A percentile compares a stretch with the other conserved stretches of the same genome.
phyloP scores from a whole-genome alignment of 2,888 invertebrate genomes.

The Polylopha cassiicola region DNA sequence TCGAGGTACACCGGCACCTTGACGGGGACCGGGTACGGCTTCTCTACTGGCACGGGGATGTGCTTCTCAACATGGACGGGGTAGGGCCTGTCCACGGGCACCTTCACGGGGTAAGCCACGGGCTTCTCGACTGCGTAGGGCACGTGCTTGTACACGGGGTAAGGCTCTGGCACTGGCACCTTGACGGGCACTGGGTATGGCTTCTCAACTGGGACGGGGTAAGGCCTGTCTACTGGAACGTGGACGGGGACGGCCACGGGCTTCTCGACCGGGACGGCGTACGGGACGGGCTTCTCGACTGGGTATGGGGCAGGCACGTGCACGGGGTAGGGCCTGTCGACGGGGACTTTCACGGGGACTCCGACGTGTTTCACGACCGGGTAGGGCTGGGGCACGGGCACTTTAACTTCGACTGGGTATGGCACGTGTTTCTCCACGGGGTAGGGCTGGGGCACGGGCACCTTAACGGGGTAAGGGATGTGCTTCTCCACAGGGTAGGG shows the following conservation, averaged over 20 bases:
- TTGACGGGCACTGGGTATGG: slow-evolving; percentile 74
- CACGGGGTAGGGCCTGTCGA: slow-evolving; percentile 83
- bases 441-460: slow-evolving; percentile 85
- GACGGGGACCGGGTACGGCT: slow-evolving; percentile 75
- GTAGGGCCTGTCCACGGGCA: slow-evolving; percentile 81
- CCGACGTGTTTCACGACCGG: slow-evolving; percentile 81
- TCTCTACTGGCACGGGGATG: slow-evolving; percentile 71
- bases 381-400: slow-evolving; percentile 85
- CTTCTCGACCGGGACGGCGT: slow-evolving; percentile 80
- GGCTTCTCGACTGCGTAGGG: slow-evolving; percentile 79
- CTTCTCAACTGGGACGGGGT: slow-evolving; percentile 74
- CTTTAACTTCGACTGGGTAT: slow-evolving; percentile 84
- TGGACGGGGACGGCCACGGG: slow-evolving; percentile 80
- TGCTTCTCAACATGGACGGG: slow-evolving; percentile 75
- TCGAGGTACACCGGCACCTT: slow-evolving; percentile 66
- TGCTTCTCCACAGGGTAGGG: slow-evolving; percentile 89
- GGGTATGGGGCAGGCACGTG: slow-evolving; percentile 80
- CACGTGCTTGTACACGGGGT: slow-evolving; percentile 82
- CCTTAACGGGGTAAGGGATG: slow-evolving; percentile 85
- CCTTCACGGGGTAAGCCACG: slow-evolving; percentile 80
- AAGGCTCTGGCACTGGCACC: slow-evolving; percentile 76
- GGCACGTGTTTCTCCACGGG: slow-evolving; percentile 86
- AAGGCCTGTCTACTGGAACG: slow-evolving; percentile 79
- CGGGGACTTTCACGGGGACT: slow-evolving; percentile 82
- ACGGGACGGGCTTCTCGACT: slow-evolving; percentile 79